Base-by-base conservation (phyloP, 1,140 invertebrate species). In the Atta cephalotes region DNA sequence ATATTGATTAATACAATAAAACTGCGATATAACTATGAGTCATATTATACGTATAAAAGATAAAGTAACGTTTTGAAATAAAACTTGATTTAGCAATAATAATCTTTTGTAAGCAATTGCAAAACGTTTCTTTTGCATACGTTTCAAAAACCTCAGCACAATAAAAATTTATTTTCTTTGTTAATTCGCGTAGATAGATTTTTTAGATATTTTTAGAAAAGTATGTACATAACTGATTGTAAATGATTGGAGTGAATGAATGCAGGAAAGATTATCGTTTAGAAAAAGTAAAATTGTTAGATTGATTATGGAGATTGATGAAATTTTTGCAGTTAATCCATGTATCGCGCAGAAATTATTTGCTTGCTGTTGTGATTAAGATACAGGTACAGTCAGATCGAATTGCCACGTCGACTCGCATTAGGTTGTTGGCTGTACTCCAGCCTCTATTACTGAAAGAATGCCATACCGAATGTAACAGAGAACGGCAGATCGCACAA, bases 391-490 rank as follows among this genome's bases (percentile, higher is more conserved):
- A 70, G 18, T 51, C 49, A 70, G 65, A 80, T 80, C 63, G 49
- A 80, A 56, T 80, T 51, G 78, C 39, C 31, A 49, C 60, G 65
- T 70, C 78, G 63, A 28, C 16, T 70, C 62, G 82, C 53, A 77
- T 78, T 85, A 39, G 56, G 62, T 65, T 77, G 53, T 77, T 78
- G 62, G 51, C 72, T 56, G 62, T 45, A 71, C 31, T 65, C 82
- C 53, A 78, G 70, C 9, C 82, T 78, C 60, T 62, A 62, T 77
- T 85, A 78, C 72, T 51, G 14, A 65, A 85, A 85, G 72, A 85
- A 85, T 78, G 60, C 58, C 58, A 76, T 49, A 51, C 80, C 80
- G 80, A 72, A 58, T 85, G 72, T 76, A 78, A 65, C 82, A 63
- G 60, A 78, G 49, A 85, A 78, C 72, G 56, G 71, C 56, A 77